A percentile compares a stretch with the other conserved stretches of the same genome.
These are phyloP conservation scores for Axea sp. DNA, from an alignment of 2,888 invertebrate genomes.

Conservation along the genomic window DNA sequence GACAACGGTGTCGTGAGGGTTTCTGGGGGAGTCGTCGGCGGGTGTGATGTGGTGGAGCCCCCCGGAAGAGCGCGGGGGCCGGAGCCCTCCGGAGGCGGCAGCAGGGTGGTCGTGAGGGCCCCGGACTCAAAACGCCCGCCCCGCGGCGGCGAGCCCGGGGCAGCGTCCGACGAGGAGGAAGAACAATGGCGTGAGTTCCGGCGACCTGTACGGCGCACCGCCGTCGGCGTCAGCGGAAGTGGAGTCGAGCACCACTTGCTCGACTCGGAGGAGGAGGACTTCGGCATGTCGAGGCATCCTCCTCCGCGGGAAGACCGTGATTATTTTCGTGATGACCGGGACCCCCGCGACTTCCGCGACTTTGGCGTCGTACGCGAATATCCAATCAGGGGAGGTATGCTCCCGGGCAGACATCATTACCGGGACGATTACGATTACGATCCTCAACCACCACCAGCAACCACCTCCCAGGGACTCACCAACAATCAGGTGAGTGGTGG, in stretches of 20 bases:
- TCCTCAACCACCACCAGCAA: conserved; percentile 62
- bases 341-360: conserved; percentile 67
- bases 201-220: conserved; percentile 74
- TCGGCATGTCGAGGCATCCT: conserved; percentile 76
- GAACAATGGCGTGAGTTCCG: conserved; percentile 77
- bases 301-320: conserved; percentile 69
- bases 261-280: conserved; percentile 78
- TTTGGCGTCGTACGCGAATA: conserved; percentile 65
- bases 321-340: conserved; percentile 70
- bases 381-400: conserved; percentile 11
- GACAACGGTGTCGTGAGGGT: conserved; percentile 71
- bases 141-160: conserved; percentile 81
- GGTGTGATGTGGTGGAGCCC: conserved; percentile 78
- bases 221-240: conserved; percentile 65
- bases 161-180: conserved; percentile 74
- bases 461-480: conserved; percentile 4
- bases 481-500: conserved; percentile 30
- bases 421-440: conserved; percentile 72
- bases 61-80: conserved; percentile 71
- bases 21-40: conserved; percentile 70
- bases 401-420: conserved; percentile 66
- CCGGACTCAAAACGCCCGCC: conserved; percentile 73
- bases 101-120: conserved; percentile 75
- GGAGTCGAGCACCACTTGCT: conserved; percentile 77
- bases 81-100: conserved; percentile 67